Conservation (phyloP, 2,113 vertebrate species). For the Megaleporinus macrocephalus region DNA sequence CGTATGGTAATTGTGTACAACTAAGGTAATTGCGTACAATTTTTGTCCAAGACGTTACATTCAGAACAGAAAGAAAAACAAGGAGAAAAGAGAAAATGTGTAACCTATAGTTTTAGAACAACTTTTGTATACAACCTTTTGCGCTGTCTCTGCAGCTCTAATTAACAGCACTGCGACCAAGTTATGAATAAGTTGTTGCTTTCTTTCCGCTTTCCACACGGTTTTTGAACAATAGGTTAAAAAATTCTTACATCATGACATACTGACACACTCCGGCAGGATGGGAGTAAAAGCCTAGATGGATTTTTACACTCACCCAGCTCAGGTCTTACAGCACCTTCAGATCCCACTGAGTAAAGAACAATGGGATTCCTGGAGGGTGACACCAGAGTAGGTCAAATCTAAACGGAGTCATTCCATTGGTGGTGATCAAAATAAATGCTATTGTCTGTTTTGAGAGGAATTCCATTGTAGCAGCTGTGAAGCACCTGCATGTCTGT, state of each 20-base stretch:
- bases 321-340: constrained; percentile 26
- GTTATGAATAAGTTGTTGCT: background rate
- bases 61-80: too few species aligned
- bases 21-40: too few species aligned
- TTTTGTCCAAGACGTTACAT: too few species aligned
- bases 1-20: too few species aligned
- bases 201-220: background rate
- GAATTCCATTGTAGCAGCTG: constrained; percentile 39
- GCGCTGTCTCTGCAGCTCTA: too few species aligned
- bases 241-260: background rate
- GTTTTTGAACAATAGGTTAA: background rate
- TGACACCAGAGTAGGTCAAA: constrained; percentile 49
- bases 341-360: constrained; percentile 23
- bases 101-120: too few species aligned
- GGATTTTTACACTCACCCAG: constrained; percentile 6
- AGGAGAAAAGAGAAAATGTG: too few species aligned
- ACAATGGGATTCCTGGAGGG: constrained; percentile 55
- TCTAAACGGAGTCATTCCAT: constrained; percentile 42
- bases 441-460: constrained; percentile 38
- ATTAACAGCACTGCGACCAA: background rate
- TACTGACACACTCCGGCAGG: constrained; percentile 28
- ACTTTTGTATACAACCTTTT: too few species aligned
- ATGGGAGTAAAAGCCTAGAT: constrained; percentile 30
- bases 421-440: constrained; percentile 45
- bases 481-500: constrained; percentile 50